These are phyloP conservation scores for Trilocha varians DNA, from an alignment of 2,888 invertebrate genomes.

Conservation along the genomic window DNA sequence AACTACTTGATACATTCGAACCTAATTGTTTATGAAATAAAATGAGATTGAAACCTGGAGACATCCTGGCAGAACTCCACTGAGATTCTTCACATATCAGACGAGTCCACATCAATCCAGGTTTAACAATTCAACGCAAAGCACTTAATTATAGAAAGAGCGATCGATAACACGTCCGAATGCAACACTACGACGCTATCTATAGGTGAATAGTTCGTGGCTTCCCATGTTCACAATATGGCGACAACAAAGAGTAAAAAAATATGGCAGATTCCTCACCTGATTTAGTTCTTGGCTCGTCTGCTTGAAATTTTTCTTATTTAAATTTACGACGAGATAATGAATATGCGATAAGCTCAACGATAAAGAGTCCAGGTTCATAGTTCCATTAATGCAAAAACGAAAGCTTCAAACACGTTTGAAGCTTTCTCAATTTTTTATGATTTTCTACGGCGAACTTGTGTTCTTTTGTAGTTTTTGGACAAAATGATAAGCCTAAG, in stretches of 20 bases:
- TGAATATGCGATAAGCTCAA: constrained; percentile 99
- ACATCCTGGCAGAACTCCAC: background rate
- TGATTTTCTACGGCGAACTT: constrained; percentile 73
- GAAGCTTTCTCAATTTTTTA: constrained; percentile 91
- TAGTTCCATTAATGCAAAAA: constrained; percentile 94
- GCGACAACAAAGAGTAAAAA: constrained; percentile 52
- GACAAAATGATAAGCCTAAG: constrained; percentile 58
- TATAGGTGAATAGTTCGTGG: constrained; percentile 1
- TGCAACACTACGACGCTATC: constrained; percentile 13
- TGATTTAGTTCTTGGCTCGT: constrained; percentile 90
- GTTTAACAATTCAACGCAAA: constrained; percentile 13
- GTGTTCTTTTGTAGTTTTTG: constrained; percentile 58
- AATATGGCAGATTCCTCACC: constrained; percentile 75
- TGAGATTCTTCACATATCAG: background rate
- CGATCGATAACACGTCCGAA: constrained; percentile 14
- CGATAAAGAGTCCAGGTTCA: constrained; percentile 99
- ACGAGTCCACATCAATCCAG: constrained; percentile 13
- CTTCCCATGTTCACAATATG: constrained; percentile 49
- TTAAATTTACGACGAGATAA: constrained; percentile 96
- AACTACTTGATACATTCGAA: too few species aligned
- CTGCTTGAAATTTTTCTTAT: constrained; percentile 95
- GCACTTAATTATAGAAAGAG: constrained; percentile 14
- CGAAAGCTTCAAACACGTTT: constrained; percentile 96
- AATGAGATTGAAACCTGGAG: too few species aligned
- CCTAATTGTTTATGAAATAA: too few species aligned